These are phyloP conservation scores for Eupsilia transversa DNA, from an alignment of 2,888 invertebrate genomes.

Conservation along the genomic window DNA sequence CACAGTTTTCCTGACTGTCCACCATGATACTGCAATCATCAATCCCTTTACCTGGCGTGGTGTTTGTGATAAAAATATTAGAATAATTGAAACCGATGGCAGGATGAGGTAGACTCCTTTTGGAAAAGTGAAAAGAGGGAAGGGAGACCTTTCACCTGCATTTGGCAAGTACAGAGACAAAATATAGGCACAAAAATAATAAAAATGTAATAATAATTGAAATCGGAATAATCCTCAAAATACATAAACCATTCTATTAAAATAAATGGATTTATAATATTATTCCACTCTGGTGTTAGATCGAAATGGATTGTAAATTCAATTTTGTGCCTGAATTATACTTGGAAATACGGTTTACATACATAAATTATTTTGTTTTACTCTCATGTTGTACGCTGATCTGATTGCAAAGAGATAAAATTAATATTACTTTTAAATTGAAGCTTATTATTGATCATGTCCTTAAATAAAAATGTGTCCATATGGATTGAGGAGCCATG, in stretches of 20 bases:
- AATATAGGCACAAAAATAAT: not conserved
- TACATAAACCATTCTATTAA: conserved; percentile 47
- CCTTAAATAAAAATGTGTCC: not conserved
- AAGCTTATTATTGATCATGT: not conserved
- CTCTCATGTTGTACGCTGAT: conserved; percentile 45
- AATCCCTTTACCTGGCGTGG: too few relatives aligned
- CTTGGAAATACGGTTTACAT: conserved; percentile 65
- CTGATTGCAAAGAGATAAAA: conserved; percentile 20
- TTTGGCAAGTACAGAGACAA: not conserved
- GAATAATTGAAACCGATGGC: not conserved
- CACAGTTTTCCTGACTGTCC: not conserved
- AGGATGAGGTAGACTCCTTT: too few relatives aligned
- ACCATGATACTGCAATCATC: not conserved
- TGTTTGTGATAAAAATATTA: not conserved
- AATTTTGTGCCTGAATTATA: conserved; percentile 63
- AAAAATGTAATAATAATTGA: conserved; percentile 2
- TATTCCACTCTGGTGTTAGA: conserved; percentile 57
- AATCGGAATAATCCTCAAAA: conserved; percentile 44
- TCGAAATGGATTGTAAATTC: conserved; percentile 67
- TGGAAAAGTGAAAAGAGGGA: too few relatives aligned
- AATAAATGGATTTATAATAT: conserved; percentile 59
- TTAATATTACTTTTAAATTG: conserved; percentile 29
- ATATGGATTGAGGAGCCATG: too few relatives aligned
- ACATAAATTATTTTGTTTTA: conserved; percentile 62
- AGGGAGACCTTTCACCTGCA: fast-evolving